Evolutionary conservation across 2,797 vertebrate species (phyloP).

Genomic region (Pseudopleuronectes americanus): DNA sequence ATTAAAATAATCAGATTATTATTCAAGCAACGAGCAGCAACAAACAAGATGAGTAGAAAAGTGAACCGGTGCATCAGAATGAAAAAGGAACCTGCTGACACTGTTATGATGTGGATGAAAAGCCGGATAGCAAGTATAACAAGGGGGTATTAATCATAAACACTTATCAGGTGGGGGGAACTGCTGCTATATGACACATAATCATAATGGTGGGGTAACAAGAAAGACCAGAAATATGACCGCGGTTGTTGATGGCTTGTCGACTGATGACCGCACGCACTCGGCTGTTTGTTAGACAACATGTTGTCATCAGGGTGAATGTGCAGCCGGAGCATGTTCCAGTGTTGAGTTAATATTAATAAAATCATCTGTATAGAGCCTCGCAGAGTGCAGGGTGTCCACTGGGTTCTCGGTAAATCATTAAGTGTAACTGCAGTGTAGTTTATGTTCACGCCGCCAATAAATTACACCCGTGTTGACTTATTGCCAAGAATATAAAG

Average conservation of each 20-base stretch:
- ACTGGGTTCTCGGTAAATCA: not conserved
- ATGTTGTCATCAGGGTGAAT: constrained; percentile 1
- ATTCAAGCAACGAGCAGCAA: not conserved
- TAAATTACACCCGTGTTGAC: not conserved
- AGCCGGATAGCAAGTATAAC: not conserved
- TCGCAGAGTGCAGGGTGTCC: not conserved
- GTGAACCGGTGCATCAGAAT: not conserved
- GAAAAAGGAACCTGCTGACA: not conserved
- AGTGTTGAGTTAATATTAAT: not conserved
- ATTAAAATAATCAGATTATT: too few relatives aligned
- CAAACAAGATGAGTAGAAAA: not conserved
- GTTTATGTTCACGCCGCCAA: not conserved
- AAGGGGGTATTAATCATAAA: not conserved
- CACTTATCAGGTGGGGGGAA: not conserved
- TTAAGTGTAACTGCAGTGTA: constrained; percentile 1
- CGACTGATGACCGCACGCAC: not conserved
- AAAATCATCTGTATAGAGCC: not conserved
- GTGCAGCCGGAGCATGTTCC: not conserved
- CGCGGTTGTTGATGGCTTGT: constrained; percentile 2
- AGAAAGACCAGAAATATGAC: constrained; percentile 7
- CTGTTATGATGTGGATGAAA: constrained; percentile 5
- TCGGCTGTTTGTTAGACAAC: not conserved
- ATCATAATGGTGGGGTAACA: not conserved
- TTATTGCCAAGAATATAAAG: not conserved
- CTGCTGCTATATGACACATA: not conserved